phyloP scores from a whole-genome alignment of 2,888 invertebrate genomes.

The Ichneumoninae sp. region DNA sequence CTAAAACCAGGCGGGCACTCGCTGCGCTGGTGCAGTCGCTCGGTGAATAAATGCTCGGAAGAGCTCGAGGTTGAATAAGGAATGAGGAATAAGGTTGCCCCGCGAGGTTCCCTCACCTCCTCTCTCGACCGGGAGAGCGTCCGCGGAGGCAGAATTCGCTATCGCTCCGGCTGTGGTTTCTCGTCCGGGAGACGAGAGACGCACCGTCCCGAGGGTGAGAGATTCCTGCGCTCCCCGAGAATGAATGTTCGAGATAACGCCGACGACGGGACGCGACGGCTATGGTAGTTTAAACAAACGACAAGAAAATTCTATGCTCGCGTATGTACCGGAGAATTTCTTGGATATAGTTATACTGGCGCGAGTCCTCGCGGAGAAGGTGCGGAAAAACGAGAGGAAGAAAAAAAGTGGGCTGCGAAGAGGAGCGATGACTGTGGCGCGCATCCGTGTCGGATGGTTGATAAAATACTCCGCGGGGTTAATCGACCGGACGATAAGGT shows the following conservation, averaged over 20 bases:
- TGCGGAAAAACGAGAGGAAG: neutral
- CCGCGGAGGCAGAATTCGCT: conserved; percentile 60
- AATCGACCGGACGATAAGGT: conserved; percentile 15
- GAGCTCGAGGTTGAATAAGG: conserved; percentile 46
- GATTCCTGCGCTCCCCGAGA: conserved; percentile 66
- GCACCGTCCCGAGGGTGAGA: conserved; percentile 56
- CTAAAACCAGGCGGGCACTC: conserved; percentile 29
- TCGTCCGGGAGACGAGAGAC: conserved; percentile 53
- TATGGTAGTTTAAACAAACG: conserved; percentile 43
- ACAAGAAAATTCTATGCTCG: conserved; percentile 41
- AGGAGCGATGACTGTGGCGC: conserved; percentile 6
- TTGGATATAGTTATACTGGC: neutral
- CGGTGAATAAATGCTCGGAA: conserved; percentile 53
- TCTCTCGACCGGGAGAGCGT: conserved; percentile 22
- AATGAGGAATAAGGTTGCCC: conserved; percentile 55
- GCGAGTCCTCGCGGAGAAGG: neutral
- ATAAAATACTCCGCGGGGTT: conserved; percentile 21
- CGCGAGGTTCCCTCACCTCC: conserved; percentile 8
- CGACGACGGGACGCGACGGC: conserved; percentile 55
- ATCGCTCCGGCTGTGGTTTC: conserved; percentile 52
- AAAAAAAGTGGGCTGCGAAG: neutral
- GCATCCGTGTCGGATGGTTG: conserved; percentile 27
- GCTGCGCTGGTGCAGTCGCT: neutral
- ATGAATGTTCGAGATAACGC: conserved; percentile 75
- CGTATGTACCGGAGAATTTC: conserved; percentile 30